Evolutionary conservation across 2,888 invertebrate genomes (phyloP).

Genomic region (Lysandra coridon): DNA sequence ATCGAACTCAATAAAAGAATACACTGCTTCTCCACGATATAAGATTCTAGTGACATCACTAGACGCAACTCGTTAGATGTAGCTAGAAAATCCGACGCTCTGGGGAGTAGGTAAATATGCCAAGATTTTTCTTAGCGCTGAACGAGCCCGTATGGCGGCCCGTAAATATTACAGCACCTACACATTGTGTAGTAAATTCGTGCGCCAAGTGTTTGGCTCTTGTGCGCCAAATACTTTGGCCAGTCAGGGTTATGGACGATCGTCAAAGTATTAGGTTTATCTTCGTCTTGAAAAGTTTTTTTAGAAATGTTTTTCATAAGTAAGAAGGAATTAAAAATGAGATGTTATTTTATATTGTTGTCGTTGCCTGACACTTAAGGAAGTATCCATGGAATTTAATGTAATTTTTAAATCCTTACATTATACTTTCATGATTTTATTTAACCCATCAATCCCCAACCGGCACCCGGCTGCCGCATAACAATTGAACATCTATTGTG

Average conservation of each 20-base stretch:
- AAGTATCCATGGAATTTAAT: too few species aligned
- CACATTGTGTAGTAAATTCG: slow-evolving; percentile 22
- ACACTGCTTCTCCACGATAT: not conserved
- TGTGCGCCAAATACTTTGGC: not conserved
- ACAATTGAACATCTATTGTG: too few species aligned
- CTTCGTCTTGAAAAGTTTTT: too few species aligned
- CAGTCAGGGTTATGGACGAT: not conserved
- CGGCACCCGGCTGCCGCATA: too few species aligned
- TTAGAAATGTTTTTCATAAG: too few species aligned
- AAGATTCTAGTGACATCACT: not conserved
- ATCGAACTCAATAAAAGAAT: too few species aligned
- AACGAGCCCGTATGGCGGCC: not conserved
- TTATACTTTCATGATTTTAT: too few species aligned
- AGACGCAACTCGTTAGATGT: slow-evolving; percentile 27
- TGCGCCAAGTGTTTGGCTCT: not conserved
- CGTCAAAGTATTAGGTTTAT: not conserved
- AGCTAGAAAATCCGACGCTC: slow-evolving; percentile 26
- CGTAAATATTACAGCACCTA: slow-evolving; percentile 25
- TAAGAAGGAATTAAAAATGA: not conserved
- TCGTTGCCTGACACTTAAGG: too few species aligned
- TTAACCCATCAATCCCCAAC: too few species aligned
- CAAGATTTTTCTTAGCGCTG: slow-evolving; percentile 28
- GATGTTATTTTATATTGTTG: not conserved
- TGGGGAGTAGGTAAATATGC: slow-evolving; percentile 29
- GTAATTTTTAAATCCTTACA: too few species aligned